Conservation (phyloP, 2,888 invertebrate species). For the Amblyjoppa fuscipennis region DNA sequence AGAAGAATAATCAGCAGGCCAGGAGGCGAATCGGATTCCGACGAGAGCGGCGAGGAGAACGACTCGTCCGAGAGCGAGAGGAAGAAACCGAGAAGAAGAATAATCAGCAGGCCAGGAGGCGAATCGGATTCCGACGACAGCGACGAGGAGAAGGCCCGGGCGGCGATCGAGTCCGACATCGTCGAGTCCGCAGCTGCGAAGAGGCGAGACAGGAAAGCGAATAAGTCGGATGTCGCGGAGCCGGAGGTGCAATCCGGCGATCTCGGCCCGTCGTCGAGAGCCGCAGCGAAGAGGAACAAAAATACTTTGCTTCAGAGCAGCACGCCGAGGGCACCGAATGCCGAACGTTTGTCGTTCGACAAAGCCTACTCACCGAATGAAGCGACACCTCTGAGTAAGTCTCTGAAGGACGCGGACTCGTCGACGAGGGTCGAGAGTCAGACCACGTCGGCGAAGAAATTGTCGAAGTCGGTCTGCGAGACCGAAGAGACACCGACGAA, state of each 20-base stretch:
- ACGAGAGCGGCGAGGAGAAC: constrained; percentile 40
- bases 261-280: constrained; percentile 17
- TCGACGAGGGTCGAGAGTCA: constrained; percentile 4
- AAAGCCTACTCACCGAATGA: constrained; percentile 23
- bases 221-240: constrained; percentile 21
- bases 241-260: neutral
- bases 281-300: constrained; percentile 29
- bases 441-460: constrained; percentile 8
- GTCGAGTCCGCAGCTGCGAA: constrained; percentile 2
- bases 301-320: constrained; percentile 46
- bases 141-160: neutral
- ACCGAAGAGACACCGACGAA: constrained; percentile 25
- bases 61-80: neutral
- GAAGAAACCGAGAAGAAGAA: constrained; percentile 46
- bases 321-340: constrained; percentile 46
- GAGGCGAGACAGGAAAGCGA: neutral
- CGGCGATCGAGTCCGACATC: neutral
- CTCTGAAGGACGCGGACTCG: neutral
- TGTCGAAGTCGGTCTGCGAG: constrained; percentile 13
- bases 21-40: constrained; percentile 19
- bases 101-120: constrained; percentile 28
- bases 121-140: constrained; percentile 41
- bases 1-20: constrained; percentile 53
- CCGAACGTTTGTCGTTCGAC: constrained; percentile 16
- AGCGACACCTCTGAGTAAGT: neutral